Evolutionary conservation across 2,113 vertebrate genomes (phyloP).

Genomic region (Nyctibius bracteatus): DNA sequence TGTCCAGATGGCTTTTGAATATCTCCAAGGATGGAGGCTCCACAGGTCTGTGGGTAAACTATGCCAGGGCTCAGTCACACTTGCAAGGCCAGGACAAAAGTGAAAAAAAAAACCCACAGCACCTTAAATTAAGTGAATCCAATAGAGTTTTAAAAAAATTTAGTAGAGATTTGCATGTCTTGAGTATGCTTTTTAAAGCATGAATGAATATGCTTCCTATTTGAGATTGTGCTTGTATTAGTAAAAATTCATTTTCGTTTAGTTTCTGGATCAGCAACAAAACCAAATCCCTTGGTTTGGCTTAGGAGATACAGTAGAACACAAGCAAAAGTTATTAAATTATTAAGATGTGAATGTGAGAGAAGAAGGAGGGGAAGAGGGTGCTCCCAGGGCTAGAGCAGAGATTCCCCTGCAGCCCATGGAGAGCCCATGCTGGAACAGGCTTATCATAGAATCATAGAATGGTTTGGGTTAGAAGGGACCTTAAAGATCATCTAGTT

Average conservation of each 20-base stretch:
- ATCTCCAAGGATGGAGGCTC: not conserved
- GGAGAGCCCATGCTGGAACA: not conserved
- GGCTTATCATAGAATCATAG: no score
- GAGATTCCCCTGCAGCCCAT: not conserved
- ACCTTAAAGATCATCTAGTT: no score
- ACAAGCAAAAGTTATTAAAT: not conserved
- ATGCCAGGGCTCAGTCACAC: not conserved
- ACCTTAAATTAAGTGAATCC: not conserved
- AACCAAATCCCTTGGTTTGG: not conserved
- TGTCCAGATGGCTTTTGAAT: not conserved
- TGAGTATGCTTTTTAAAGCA: not conserved
- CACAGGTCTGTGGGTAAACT: not conserved
- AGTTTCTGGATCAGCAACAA: not conserved
- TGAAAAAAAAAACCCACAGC: not conserved
- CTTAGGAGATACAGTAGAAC: not conserved
- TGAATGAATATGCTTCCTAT: not conserved
- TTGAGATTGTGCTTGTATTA: not conserved
- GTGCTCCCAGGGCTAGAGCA: not conserved
- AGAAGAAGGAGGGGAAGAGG: not conserved
- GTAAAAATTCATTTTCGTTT: not conserved
- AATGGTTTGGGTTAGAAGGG: no score
- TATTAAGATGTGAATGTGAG: not conserved
- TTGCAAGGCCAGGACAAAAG: not conserved
- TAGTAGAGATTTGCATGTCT: not conserved
- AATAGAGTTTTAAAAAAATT: not conserved